Evolutionary conservation across 2,113 vertebrate genomes (phyloP).

Genomic region (Dolichotis patagonum): DNA sequence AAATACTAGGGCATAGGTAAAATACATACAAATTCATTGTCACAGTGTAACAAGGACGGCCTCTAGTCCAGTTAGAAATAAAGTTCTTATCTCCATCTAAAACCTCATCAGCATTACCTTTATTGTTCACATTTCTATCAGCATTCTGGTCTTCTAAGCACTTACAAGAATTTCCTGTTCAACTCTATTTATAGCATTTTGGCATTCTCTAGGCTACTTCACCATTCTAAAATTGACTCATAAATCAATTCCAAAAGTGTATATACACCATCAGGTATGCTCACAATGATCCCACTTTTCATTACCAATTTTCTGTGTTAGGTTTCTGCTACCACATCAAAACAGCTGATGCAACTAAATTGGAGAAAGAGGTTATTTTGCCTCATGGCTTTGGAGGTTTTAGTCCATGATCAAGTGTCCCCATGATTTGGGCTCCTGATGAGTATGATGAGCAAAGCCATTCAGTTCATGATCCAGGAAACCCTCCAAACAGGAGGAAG

Average conservation of each 20-base stretch:
- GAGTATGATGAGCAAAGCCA: background rate
- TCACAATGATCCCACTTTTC: background rate
- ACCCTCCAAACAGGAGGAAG: background rate
- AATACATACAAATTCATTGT: background rate
- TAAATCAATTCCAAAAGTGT: background rate
- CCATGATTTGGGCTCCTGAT: background rate
- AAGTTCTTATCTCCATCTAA: background rate
- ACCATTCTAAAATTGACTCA: background rate
- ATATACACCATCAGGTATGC: background rate
- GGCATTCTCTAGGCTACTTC: background rate
- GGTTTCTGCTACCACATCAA: background rate
- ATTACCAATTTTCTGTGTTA: background rate
- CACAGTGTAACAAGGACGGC: background rate
- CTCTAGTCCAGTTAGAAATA: background rate
- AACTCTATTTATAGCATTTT: background rate
- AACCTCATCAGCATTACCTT: background rate
- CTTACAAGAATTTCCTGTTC: background rate
- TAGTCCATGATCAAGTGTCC: background rate
- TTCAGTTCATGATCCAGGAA: background rate
- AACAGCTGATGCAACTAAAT: background rate
- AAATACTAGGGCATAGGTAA: background rate
- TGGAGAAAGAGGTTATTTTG: background rate
- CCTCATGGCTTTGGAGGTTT: background rate
- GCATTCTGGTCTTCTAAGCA: background rate
- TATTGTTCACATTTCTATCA: background rate